A percentile compares a stretch with the other conserved stretches of the same genome.
Conservation (phyloP, 2,888 invertebrate species). For the Panopea generosa region DNA sequence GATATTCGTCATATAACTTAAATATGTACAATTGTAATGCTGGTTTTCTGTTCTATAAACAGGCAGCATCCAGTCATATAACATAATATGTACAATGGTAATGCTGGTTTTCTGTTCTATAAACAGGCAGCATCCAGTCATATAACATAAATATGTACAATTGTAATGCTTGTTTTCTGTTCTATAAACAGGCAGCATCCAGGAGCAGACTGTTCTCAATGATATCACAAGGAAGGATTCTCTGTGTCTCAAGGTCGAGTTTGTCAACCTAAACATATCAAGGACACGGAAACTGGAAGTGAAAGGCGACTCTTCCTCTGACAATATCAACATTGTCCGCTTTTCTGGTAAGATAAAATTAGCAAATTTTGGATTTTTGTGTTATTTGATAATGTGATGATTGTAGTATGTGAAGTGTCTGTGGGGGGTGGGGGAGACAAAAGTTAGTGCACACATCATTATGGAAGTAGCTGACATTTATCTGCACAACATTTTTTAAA, state of each 20-base stretch:
- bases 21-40: background rate
- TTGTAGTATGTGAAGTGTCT: too few relatives aligned
- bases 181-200: constrained; percentile 71
- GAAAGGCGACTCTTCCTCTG: constrained; percentile 52
- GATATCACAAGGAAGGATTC: constrained; percentile 92
- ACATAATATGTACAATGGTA: background rate
- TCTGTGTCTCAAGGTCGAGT: constrained; percentile 97
- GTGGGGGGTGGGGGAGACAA: too few relatives aligned
- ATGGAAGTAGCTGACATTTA: too few relatives aligned
- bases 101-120: too few relatives aligned
- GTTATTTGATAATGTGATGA: too few relatives aligned
- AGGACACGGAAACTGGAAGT: constrained; percentile 94
- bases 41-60: too few relatives aligned
- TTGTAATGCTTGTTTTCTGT: background rate
- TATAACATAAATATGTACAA: background rate
- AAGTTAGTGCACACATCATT: too few relatives aligned
- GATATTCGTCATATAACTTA: background rate
- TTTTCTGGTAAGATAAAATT: constrained; percentile 94
- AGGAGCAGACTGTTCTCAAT: constrained; percentile 70
- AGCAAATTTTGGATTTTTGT: background rate
- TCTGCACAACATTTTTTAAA: too few relatives aligned
- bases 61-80: background rate
- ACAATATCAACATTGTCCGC: constrained; percentile 88
- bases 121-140: background rate
- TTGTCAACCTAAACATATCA: constrained; percentile 97